Evolutionary conservation across 2,113 vertebrate genomes (phyloP).

Genomic region (Picathartes gymnocephalus): DNA sequence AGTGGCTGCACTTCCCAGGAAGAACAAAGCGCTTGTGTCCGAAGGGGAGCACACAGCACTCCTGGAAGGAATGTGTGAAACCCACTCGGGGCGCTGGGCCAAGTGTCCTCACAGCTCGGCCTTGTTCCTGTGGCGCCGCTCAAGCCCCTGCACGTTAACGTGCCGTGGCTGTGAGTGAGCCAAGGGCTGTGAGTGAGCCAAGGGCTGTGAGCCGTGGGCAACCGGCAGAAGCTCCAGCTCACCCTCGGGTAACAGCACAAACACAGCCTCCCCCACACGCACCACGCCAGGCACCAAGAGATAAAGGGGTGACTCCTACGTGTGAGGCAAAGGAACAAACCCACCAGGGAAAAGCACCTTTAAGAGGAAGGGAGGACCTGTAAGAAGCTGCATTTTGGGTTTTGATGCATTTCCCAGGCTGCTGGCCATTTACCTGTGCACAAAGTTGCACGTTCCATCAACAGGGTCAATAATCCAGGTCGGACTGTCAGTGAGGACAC

Average conservation of each 20-base stretch:
- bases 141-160: not conserved
- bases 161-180: not conserved
- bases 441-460: constrained; percentile 89
- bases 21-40: not conserved
- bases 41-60: not conserved
- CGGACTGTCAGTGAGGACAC: constrained; percentile 77
- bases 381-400: not conserved
- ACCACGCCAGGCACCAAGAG: rapidly evolving
- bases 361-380: not conserved
- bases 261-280: not conserved
- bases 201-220: not conserved
- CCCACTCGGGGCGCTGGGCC: not conserved
- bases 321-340: not conserved
- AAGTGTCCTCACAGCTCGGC: not conserved
- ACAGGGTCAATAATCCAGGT: constrained; percentile 91
- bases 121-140: not conserved
- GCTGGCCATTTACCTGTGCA: constrained; percentile 77
- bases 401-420: not conserved
- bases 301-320: not conserved
- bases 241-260: not conserved
- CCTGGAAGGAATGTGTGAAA: not conserved
- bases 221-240: not conserved
- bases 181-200: not conserved
- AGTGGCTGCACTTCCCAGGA: not conserved
- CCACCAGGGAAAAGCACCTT: not conserved